phyloP scores from a whole-genome alignment of 2,113 vertebrate species.

The Grammomys dolichurus region DNA sequence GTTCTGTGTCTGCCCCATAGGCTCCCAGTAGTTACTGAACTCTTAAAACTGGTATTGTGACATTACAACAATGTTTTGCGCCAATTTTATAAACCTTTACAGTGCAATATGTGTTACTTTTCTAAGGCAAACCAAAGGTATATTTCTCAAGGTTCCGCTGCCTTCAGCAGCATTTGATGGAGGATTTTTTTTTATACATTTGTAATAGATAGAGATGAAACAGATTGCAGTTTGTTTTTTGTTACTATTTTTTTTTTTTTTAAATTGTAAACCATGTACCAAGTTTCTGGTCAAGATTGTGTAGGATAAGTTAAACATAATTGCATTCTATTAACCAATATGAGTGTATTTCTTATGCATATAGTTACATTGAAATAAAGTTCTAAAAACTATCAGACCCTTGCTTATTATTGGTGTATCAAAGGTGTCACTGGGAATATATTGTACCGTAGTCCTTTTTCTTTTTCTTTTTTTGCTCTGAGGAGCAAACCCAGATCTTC shows the following conservation, averaged over 20 bases:
- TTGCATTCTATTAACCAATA: conserved; percentile 89
- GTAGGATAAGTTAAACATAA: conserved; percentile 89
- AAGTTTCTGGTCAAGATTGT: conserved; percentile 85
- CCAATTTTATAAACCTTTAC: conserved; percentile 89
- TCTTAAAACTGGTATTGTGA: conserved; percentile 79
- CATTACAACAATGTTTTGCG: conserved; percentile 87
- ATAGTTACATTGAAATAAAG: conserved; percentile 91
- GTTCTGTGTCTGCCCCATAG: no score
- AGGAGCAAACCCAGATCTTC: not conserved
- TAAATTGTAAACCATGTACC: conserved; percentile 86
- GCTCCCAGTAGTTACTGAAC: no score
- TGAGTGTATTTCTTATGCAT: conserved; percentile 90
- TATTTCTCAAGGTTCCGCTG: conserved; percentile 88
- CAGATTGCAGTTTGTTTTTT: conserved; percentile 83
- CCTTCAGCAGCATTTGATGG: conserved; percentile 87
- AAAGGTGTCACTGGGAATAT: not conserved
- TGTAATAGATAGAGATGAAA: conserved; percentile 88
- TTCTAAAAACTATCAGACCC: conserved; percentile 85
- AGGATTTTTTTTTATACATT: conserved; percentile 87
- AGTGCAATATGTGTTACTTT: conserved; percentile 90
- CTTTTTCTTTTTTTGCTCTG: not conserved
- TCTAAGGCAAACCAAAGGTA: conserved; percentile 90
- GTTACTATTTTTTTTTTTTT: conserved; percentile 75
- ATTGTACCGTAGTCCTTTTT: no score
- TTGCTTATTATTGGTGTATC: conserved; percentile 63